Base-by-base conservation (phyloP, 2,113 vertebrate genomes). In the Forbesichthys papilliferus region DNA sequence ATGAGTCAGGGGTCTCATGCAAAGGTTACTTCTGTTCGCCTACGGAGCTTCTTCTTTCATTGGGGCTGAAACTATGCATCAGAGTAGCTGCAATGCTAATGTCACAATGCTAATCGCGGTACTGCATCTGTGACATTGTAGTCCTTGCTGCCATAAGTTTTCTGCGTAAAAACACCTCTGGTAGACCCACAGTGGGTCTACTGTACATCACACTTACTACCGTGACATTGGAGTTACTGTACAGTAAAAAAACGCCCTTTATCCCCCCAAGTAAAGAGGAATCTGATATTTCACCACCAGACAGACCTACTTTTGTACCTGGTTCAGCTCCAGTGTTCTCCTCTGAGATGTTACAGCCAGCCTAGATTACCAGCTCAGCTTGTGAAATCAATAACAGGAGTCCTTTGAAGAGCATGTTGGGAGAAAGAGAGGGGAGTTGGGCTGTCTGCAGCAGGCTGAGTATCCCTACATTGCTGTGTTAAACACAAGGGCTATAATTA, bases 401-500 rank as follows among this genome's bases (percentile, higher is more conserved):
- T 54, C 48, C 58, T 58, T 48, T 14, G 42, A 8, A 33, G 54
- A 9, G 5, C 9, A 46, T 18, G 48, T 10, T n/a, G 48, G 27
- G n/a, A 49, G 11, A 47, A 5, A 18, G 20, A 12, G 69, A 48
- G 61, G 61, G 61, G 78, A 6, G 66, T 76, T 66, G 89, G 90
- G 84, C 86, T 56, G 75, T 20, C 34, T 82, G 83, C 20, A 75
- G 83, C 20, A 75, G 49, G 73, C 77, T 47, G 67, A 87, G 84
- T 88, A 89, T 90, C 88, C 90, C 85, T 33, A 69, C 33, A 49
- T 64, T 64, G 13, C 87, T 88, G 91, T 79, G 89, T 82, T 86
- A 79, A 80, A 78, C 86, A 90, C 72, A 60, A 80, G 91, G 90
- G 87, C 93, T 92, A 77, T 92, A 94, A 94, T 95, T 94, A 94